Evolutionary conservation across 2,888 invertebrate genomes (phyloP), one percentile per base, ranked within the genome.

Genomic region (Cynaeus angustus): DNA sequence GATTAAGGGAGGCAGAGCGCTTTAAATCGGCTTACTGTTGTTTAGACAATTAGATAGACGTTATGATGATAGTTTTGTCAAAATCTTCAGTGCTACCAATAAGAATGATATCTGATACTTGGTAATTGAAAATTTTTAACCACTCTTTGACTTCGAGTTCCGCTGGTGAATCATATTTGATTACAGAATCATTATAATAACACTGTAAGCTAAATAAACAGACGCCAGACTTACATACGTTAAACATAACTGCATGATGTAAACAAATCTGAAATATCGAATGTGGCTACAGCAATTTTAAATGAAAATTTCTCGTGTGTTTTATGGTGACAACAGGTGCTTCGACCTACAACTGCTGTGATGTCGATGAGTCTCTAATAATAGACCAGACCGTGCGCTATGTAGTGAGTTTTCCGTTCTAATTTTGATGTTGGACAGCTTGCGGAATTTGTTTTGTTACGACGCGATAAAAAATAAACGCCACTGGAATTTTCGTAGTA

Each of bases 291-390:
- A 8, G 8, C 3, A 5, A 3, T 1, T 28, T 58, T 41, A 10
- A 28, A 10, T 0, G 30, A 12, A 38, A 61, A 46, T 61, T 46
- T 43, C n/a, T 30, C 12, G 48, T 37, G 38, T 46, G 37, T 46
- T 61, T 61, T 48, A 61, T 61, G 48, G 48, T 55, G 55, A 56
- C 65, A 65, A 65, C 65, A 65, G 65, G 65, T 65, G 65, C 55
- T 65, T 65, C 55, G 46, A 65, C 65, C 55, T 41, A 64, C 41
- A 64, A 64, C 26, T 21, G 50, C 43, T 33, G 13, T 41, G 38
- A 53, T 48, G 52, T 13, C 53, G 64, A 64, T 64, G 38, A 45
- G 58, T 58, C 58, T 33, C 55, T 65, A 65, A 45, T 65, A 65
- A 65, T 65, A 65, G 65, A 55, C 33, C 8, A 55, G 55, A 46